Percentiles rank a stretch among this genome's conserved stretches.
These are phyloP conservation scores for Tinea pellionella DNA, from an alignment of 2,888 invertebrate species.

Conservation along the genomic window DNA sequence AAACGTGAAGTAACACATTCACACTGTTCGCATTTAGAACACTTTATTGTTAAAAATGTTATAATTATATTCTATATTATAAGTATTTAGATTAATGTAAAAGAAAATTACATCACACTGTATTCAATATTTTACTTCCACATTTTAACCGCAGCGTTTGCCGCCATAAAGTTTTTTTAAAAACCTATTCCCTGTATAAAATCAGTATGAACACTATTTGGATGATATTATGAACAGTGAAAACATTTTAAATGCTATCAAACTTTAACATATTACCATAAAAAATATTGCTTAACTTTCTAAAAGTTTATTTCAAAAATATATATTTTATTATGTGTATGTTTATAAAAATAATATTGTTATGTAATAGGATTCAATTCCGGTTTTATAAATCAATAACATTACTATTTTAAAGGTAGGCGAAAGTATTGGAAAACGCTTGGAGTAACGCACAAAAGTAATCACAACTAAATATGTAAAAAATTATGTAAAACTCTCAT, in stretches of 20 bases:
- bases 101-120: too few relatives aligned
- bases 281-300: neutral
- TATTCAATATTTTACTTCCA: neutral
- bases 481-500: too few relatives aligned
- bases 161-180: neutral
- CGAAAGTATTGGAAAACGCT: too few relatives aligned
- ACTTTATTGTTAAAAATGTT: too few relatives aligned
- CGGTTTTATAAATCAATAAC: neutral
- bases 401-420: too few relatives aligned
- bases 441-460: too few relatives aligned
- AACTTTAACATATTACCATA: neutral
- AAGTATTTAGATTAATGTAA: too few relatives aligned
- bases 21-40: neutral
- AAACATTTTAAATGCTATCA: slow-evolving; percentile 2
- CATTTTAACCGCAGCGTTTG: neutral
- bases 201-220: slow-evolving; percentile 9
- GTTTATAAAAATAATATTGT: slow-evolving; percentile 1
- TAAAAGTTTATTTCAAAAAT: neutral
- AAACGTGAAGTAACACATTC: neutral
- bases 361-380: neutral
- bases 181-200: slow-evolving; percentile 11
- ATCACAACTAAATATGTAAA: too few relatives aligned
- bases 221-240: slow-evolving; percentile 3
- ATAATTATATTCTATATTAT: too few relatives aligned
- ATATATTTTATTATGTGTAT: neutral